Evolutionary conservation across 2,888 invertebrate genomes (phyloP).

Genomic region (Coelinius sp.): DNA sequence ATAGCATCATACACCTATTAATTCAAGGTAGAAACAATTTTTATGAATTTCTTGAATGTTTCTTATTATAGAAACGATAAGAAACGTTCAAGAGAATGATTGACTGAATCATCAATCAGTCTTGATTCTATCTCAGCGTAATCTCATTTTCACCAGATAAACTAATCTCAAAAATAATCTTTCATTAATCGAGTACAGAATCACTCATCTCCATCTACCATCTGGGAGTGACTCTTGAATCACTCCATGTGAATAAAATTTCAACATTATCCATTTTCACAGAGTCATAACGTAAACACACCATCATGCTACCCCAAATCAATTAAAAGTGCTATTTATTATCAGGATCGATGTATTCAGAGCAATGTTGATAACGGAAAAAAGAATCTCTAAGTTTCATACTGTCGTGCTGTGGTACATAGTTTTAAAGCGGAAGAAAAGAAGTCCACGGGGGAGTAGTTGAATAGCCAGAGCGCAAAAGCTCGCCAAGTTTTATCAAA

Average conservation of each 20-base stretch:
- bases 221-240: not conserved
- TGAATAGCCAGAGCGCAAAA: conserved; percentile 28
- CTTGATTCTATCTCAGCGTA: no score
- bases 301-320: not conserved
- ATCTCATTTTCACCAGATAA: no score
- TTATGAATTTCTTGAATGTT: not conserved
- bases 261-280: not conserved
- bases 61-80: not conserved
- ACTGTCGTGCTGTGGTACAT: not conserved
- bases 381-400: not conserved
- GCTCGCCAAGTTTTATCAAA: conserved; percentile 48
- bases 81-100: not conserved
- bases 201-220: not conserved
- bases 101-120: no score
- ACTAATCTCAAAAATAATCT: no score
- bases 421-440: conserved; percentile 21
- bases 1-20: conserved; percentile 67
- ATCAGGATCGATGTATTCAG: conserved; percentile 6
- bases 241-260: not conserved
- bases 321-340: not conserved
- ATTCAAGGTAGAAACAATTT: not conserved
- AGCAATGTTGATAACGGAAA: not conserved
- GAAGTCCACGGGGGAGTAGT: conserved; percentile 17
- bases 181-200: no score
- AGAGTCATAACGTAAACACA: not conserved